phyloP scores from a whole-genome alignment of 2,797 vertebrate species.

The Lutjanus argentimaculatus region DNA sequence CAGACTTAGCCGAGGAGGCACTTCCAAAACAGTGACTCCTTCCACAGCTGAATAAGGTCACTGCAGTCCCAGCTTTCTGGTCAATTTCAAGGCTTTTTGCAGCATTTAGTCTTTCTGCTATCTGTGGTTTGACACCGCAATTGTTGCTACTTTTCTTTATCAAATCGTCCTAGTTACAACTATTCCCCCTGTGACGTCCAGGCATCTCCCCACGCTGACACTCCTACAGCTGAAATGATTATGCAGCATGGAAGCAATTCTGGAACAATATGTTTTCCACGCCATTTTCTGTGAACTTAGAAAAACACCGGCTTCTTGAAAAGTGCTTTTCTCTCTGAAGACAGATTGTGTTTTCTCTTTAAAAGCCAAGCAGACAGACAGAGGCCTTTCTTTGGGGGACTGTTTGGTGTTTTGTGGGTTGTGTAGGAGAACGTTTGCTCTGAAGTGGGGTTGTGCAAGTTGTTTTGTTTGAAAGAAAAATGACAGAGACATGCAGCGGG shows the following conservation, averaged over 20 bases:
- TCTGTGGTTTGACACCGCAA: slow-evolving; percentile 35
- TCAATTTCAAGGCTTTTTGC: slow-evolving; percentile 36
- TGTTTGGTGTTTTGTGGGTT: slow-evolving; percentile 68
- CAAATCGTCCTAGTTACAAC: slow-evolving; percentile 33
- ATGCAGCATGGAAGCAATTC: slow-evolving; percentile 50
- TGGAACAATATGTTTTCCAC: slow-evolving; percentile 57
- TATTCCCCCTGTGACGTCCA: slow-evolving; percentile 32
- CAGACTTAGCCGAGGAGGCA: slow-evolving; percentile 33
- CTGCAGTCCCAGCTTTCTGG: slow-evolving; percentile 5
- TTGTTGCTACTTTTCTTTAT: slow-evolving; percentile 46
- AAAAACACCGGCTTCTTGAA: slow-evolving; percentile 67
- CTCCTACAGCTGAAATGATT: slow-evolving; percentile 51
- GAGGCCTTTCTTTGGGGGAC: slow-evolving; percentile 58
- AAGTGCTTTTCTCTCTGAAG: slow-evolving; percentile 59
- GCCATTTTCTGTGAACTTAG: slow-evolving; percentile 50
- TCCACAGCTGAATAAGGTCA: slow-evolving; percentile 25
- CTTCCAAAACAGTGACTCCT: slow-evolving; percentile 27
- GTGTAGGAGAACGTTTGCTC: slow-evolving; percentile 53
- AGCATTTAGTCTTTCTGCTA: slow-evolving; percentile 10
- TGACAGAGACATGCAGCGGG: slow-evolving; percentile 7
- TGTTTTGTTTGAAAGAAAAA: slow-evolving; percentile 60
- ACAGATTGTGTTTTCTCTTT: slow-evolving; percentile 54
- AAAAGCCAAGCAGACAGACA: slow-evolving; percentile 34
- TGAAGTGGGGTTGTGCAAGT: slow-evolving; percentile 54
- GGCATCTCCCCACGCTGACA: slow-evolving; percentile 23